Conservation (phyloP, 1,140 invertebrate genomes). For the Streblospio benedicti region DNA sequence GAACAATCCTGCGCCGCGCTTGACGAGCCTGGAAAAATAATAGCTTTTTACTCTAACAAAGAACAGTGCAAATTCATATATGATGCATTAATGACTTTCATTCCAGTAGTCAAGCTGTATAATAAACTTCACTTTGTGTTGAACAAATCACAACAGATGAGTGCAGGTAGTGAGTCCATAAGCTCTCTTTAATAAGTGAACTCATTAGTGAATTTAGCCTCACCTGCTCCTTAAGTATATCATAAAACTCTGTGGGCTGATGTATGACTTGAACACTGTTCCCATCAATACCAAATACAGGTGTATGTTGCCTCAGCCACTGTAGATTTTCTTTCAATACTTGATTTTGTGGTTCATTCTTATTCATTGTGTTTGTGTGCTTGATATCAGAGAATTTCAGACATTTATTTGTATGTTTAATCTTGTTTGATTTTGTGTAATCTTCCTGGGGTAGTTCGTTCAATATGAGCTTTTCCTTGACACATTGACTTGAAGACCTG, state of each 20-base stretch:
- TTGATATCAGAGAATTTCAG: too few species aligned
- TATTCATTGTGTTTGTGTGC: too few species aligned
- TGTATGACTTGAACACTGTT: constrained; percentile 6
- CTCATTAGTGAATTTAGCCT: too few species aligned
- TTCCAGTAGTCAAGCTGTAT: not conserved
- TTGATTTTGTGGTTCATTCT: too few species aligned
- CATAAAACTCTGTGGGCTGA: not conserved
- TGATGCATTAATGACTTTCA: not conserved
- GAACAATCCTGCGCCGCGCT: constrained; percentile 69
- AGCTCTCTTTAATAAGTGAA: too few species aligned
- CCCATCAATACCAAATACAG: not conserved
- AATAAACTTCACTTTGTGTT: not conserved
- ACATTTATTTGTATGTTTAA: too few species aligned
- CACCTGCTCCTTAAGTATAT: not conserved
- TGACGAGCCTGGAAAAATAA: constrained; percentile 60
- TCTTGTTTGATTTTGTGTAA: too few species aligned
- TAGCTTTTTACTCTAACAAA: not conserved
- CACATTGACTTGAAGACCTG: too few species aligned
- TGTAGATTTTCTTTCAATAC: too few species aligned
- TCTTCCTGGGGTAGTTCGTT: too few species aligned
- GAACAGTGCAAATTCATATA: not conserved
- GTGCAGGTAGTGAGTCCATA: too few species aligned
- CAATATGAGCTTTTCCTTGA: too few species aligned
- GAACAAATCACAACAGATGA: not conserved
- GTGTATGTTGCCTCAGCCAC: not conserved